These are phyloP conservation scores for Zaprionus lineosus DNA, from an alignment of 2,888 invertebrate species.

Conservation along the genomic window DNA sequence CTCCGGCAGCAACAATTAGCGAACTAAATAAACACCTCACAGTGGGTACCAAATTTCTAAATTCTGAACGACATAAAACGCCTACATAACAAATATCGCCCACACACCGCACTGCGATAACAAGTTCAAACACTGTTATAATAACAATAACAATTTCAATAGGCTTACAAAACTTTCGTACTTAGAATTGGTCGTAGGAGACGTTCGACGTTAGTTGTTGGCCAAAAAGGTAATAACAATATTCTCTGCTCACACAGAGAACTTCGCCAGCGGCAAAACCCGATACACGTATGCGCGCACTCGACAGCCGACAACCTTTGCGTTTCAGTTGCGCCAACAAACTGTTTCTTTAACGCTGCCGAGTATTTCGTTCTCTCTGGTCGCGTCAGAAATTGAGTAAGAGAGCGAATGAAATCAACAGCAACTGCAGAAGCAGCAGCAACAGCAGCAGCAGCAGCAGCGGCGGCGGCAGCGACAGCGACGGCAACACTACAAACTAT, in stretches of 20 bases:
- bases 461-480: background rate
- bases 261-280: slow-evolving; percentile 37
- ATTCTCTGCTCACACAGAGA: slow-evolving; percentile 22
- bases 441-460: slow-evolving; percentile 9
- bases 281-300: slow-evolving; percentile 32
- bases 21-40: too few species aligned
- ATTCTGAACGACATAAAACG: slow-evolving; percentile 38
- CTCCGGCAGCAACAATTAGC: background rate
- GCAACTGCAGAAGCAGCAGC: slow-evolving; percentile 5
- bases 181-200: slow-evolving; percentile 51
- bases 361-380: too few species aligned
- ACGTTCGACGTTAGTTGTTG: slow-evolving; percentile 35
- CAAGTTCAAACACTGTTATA: slow-evolving; percentile 22
- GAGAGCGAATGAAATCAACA: slow-evolving; percentile 6
- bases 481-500: background rate
- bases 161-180: slow-evolving; percentile 51
- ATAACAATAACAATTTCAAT: slow-evolving; percentile 26
- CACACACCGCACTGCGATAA: slow-evolving; percentile 46
- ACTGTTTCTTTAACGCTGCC: slow-evolving; percentile 53
- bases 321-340: slow-evolving; percentile 70
- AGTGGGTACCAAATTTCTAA: too few species aligned
- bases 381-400: too few species aligned
- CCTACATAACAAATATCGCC: slow-evolving; percentile 36
- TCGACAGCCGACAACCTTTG: slow-evolving; percentile 57
- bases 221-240: slow-evolving; percentile 35